Percentiles rank a stretch among this genome's conserved stretches.
Evolutionary conservation across 2,888 invertebrate species (phyloP).

Genomic region (Galeruca laticollis): DNA sequence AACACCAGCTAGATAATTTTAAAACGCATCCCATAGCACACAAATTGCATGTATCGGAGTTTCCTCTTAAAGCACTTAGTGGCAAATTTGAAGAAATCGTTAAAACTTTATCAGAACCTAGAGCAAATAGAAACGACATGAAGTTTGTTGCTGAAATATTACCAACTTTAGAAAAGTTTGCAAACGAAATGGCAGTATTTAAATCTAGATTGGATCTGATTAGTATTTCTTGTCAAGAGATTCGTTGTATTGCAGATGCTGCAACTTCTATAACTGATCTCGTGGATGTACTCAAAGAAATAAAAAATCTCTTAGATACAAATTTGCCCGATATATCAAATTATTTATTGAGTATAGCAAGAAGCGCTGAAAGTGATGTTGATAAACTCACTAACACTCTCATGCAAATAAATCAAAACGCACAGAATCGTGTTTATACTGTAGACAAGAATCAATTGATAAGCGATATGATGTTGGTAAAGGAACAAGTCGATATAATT

Average conservation of each 20-base stretch:
- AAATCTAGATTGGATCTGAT: background rate
- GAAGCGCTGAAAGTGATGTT: background rate
- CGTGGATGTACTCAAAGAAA: background rate
- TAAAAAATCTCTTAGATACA: background rate
- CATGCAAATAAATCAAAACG: background rate
- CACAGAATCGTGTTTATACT: background rate
- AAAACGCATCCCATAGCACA: slow-evolving; percentile 9
- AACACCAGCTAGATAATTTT: slow-evolving; percentile 12
- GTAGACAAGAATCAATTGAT: background rate
- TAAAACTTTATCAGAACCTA: background rate
- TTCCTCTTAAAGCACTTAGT: slow-evolving; percentile 19
- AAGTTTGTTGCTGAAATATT: background rate
- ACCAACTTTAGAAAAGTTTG: background rate
- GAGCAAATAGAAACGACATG: background rate
- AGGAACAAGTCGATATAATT: slow-evolving; percentile 1
- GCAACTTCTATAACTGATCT: background rate
- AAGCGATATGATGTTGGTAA: background rate
- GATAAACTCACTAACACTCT: background rate
- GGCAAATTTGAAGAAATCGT: slow-evolving; percentile 18
- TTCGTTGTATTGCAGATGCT: background rate
- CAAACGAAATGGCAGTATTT: background rate
- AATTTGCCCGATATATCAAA: background rate
- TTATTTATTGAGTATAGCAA: background rate
- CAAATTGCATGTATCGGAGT: background rate
- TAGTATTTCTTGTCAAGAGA: background rate